Percentiles rank a stretch among this genome's conserved stretches.
phyloP scores from a whole-genome alignment of 2,113 vertebrate species.

The Toxotes jaculatrix region DNA sequence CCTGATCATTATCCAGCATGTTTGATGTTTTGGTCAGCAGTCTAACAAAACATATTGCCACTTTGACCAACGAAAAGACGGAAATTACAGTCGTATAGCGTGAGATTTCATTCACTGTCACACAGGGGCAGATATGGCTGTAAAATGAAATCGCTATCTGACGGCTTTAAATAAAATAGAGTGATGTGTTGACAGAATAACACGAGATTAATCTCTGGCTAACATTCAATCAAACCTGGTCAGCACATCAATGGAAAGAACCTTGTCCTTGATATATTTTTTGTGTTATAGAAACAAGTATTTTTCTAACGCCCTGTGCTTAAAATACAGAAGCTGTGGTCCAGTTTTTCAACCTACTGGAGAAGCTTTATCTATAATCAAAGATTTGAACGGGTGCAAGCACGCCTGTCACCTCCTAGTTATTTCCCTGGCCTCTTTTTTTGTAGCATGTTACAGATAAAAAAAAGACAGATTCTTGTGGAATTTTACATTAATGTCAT shows the following conservation, averaged over 20 bases:
- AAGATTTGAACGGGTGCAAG: constrained; percentile 26
- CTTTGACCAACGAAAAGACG: background rate
- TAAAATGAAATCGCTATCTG: constrained; percentile 8
- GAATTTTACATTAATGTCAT: constrained; percentile 26
- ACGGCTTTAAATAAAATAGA: constrained; percentile 25
- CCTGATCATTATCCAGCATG: constrained; percentile 23
- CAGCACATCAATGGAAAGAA: constrained; percentile 26
- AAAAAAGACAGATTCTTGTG: constrained; percentile 2
- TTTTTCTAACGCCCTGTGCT: constrained; percentile 14
- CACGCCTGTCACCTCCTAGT: constrained; percentile 26
- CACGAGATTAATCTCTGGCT: constrained; percentile 14
- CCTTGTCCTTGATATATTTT: constrained; percentile 18
- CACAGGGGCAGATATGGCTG: constrained; percentile 9
- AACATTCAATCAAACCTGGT: constrained; percentile 7
- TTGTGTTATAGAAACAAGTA: constrained; percentile 11
- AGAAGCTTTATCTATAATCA: constrained; percentile 16
- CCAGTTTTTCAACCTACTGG: constrained; percentile 2
- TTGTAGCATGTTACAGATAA: constrained; percentile 8
- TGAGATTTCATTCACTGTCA: constrained; percentile 1
- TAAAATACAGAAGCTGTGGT: constrained; percentile 7
- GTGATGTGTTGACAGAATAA: constrained; percentile 15
- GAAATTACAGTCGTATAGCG: constrained; percentile 47
- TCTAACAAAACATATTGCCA: constrained; percentile 2
- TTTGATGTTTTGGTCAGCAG: background rate
- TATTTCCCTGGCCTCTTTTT: constrained; percentile 1